phyloP scores from a whole-genome alignment of 2,797 vertebrate genomes.

The Premnoplex brunnescens region DNA sequence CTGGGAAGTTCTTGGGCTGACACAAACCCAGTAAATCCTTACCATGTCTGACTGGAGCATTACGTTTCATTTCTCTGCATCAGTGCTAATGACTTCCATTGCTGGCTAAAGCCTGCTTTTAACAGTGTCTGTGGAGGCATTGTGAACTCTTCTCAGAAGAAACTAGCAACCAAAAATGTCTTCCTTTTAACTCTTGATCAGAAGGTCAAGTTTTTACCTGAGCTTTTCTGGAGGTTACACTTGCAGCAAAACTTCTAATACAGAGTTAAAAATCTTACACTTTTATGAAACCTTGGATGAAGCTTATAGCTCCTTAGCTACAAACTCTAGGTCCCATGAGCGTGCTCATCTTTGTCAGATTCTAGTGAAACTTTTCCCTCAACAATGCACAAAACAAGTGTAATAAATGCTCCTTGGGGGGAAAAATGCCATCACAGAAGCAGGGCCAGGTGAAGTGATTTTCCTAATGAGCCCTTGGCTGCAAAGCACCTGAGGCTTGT shows the following conservation, averaged over 20 bases:
- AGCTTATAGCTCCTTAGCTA: background rate
- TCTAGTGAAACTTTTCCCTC: background rate
- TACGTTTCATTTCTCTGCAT: background rate
- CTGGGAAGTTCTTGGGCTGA: background rate
- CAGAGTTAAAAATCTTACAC: background rate
- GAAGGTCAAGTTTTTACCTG: background rate
- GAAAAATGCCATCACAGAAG: rapidly evolving
- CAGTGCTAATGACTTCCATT: background rate
- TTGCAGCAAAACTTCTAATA: background rate
- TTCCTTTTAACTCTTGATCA: background rate
- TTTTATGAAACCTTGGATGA: background rate
- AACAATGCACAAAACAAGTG: background rate
- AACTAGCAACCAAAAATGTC: background rate
- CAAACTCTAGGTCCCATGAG: background rate
- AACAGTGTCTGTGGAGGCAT: background rate
- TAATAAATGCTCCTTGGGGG: background rate
- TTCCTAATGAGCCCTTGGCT: background rate
- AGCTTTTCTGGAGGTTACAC: background rate
- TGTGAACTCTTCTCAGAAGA: background rate
- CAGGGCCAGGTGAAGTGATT: background rate
- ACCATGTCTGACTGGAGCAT: background rate
- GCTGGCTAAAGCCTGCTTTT: background rate
- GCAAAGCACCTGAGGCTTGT: background rate
- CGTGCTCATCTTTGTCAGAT: background rate
- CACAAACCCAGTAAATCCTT: background rate